phyloP scores from a whole-genome alignment of 2,797 vertebrate species.

The Gallinago stenura region DNA sequence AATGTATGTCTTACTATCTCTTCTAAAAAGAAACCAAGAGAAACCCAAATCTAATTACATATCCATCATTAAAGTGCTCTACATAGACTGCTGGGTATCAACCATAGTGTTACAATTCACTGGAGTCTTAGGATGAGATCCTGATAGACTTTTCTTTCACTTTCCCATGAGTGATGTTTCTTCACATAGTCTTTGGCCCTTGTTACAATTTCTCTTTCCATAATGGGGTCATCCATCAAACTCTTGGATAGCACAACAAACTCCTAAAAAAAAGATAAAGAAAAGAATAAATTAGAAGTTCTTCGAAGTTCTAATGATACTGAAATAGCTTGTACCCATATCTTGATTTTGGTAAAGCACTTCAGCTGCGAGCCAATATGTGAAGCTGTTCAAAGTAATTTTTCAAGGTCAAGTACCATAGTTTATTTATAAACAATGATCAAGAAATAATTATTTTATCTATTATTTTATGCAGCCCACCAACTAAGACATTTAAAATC shows the following conservation, averaged over 20 bases:
- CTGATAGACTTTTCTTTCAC: conserved; percentile 87
- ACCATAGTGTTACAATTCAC: neutral
- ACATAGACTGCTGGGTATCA: neutral
- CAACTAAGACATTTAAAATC: neutral
- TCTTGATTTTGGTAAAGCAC: neutral
- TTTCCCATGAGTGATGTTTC: conserved; percentile 80
- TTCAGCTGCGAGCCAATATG: neutral
- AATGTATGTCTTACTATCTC: neutral
- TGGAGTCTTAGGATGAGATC: conserved; percentile 76
- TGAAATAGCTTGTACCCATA: neutral
- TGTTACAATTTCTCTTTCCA: conserved; percentile 80
- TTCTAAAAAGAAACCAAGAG: neutral
- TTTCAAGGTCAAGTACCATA: neutral
- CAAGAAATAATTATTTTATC: neutral
- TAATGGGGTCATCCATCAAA: conserved; percentile 81
- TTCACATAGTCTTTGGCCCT: conserved; percentile 85
- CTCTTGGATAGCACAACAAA: conserved; percentile 88
- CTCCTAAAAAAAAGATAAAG: conserved; percentile 80
- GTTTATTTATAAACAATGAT: neutral
- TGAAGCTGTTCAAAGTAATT: neutral
- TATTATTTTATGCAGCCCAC: neutral
- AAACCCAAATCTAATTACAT: neutral
- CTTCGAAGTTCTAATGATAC: neutral
- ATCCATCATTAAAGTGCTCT: neutral
- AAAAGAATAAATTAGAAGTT: neutral